Evolutionary conservation across 2,888 invertebrate genomes (phyloP).

Genomic region (Calephelis perditalis): DNA sequence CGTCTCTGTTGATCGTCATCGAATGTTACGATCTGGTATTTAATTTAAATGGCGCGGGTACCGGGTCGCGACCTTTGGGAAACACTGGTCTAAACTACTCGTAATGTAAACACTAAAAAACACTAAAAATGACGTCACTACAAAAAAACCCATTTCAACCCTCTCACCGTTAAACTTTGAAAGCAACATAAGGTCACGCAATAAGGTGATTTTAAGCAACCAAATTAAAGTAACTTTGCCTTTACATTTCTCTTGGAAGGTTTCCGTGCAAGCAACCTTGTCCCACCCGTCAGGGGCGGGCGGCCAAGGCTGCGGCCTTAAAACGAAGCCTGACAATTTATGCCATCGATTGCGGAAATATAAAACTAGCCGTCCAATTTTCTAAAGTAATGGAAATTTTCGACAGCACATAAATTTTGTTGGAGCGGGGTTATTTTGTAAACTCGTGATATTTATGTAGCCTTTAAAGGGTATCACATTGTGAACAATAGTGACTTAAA

Average conservation of each 20-base stretch:
- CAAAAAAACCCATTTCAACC: too few relatives aligned
- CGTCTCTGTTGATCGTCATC: too few relatives aligned
- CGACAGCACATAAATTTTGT: background rate
- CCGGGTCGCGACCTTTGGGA: too few relatives aligned
- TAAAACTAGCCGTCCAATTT: slow-evolving; percentile 12
- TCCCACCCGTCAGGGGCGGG: slow-evolving; percentile 1
- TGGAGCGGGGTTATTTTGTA: too few relatives aligned
- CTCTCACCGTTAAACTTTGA: background rate
- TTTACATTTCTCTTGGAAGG: slow-evolving; percentile 3
- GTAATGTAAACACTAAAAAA: too few relatives aligned
- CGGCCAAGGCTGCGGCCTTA: slow-evolving; percentile 42
- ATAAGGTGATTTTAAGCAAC: slow-evolving; percentile 1
- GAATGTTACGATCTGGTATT: too few relatives aligned
- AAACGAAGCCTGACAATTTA: slow-evolving; percentile 20
- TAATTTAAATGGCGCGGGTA: too few relatives aligned
- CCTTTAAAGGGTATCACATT: background rate
- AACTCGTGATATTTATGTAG: background rate
- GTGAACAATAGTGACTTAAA: too few relatives aligned
- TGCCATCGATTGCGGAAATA: slow-evolving; percentile 15
- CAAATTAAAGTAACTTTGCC: slow-evolving; percentile 1
- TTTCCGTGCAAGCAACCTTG: slow-evolving; percentile 9
- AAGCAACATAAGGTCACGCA: slow-evolving; percentile 1
- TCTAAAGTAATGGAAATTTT: slow-evolving; percentile 9
- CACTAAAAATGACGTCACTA: too few relatives aligned
- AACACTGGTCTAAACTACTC: too few relatives aligned